These are phyloP conservation scores for Dicyrtomina minuta DNA, from an alignment of 2,888 invertebrate genomes.

Conservation along the genomic window DNA sequence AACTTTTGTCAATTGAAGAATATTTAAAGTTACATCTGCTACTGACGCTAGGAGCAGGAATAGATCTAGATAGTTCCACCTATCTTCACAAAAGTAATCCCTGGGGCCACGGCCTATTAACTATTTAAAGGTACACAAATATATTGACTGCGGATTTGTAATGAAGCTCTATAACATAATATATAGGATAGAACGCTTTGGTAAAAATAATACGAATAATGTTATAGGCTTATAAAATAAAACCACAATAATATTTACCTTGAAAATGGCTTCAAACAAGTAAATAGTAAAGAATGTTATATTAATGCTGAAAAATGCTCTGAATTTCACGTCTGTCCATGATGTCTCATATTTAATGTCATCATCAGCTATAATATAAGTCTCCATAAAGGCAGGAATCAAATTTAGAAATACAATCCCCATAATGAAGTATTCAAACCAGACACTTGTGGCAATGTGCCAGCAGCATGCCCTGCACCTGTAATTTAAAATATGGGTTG, in stretches of 20 bases:
- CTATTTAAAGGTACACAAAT: no score
- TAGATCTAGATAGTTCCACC: slow-evolving; percentile 65
- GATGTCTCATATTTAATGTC: background rate
- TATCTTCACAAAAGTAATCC: slow-evolving; percentile 61
- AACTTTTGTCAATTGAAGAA: background rate
- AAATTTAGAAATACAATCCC: slow-evolving; percentile 51
- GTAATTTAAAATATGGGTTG: slow-evolving; percentile 53
- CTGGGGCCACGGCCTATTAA: slow-evolving; percentile 41
- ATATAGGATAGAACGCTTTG: no score
- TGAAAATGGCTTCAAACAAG: slow-evolving; percentile 43
- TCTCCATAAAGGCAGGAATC: slow-evolving; percentile 55
- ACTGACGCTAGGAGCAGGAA: slow-evolving; percentile 58
- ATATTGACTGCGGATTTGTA: no score
- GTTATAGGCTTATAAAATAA: no score
- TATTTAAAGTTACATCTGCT: slow-evolving; percentile 5
- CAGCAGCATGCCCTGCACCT: slow-evolving; percentile 58
- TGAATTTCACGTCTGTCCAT: background rate
- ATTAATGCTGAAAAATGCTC: slow-evolving; percentile 32
- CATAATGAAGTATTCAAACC: slow-evolving; percentile 58
- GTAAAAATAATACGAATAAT: no score
- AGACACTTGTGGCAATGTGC: slow-evolving; percentile 55
- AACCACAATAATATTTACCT: slow-evolving; percentile 38
- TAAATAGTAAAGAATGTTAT: slow-evolving; percentile 41
- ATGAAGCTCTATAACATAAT: no score
- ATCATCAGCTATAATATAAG: slow-evolving; percentile 48